Conservation (phyloP, 2,888 invertebrate species). For the Entomobrya proxima region DNA sequence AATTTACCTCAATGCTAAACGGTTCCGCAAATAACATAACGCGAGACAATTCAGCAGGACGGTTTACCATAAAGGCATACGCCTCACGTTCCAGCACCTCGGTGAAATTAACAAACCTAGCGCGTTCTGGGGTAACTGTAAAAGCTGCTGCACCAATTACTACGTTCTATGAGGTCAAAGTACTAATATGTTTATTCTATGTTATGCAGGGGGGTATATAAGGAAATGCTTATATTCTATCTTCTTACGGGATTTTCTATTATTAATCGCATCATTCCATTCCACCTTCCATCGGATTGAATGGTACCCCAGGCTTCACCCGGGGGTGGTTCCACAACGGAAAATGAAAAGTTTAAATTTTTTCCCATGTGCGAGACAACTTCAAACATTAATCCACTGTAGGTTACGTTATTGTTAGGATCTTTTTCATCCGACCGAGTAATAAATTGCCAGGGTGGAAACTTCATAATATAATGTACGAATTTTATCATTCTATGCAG, state of each 20-base stretch:
- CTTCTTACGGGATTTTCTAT: constrained; percentile 78
- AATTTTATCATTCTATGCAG: neutral
- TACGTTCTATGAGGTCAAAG: constrained; percentile 76
- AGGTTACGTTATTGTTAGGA: constrained; percentile 80
- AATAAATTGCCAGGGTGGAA: constrained; percentile 91
- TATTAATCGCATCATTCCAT: constrained; percentile 79
- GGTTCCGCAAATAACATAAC: constrained; percentile 90
- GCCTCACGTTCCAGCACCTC: constrained; percentile 86
- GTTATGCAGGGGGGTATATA: neutral
- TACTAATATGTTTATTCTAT: neutral
- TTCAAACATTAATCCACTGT: constrained; percentile 87
- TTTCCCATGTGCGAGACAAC: constrained; percentile 86
- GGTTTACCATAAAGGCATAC: constrained; percentile 87
- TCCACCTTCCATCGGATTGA: constrained; percentile 76
- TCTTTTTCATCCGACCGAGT: constrained; percentile 79
- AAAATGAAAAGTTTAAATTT: constrained; percentile 88
- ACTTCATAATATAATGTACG: constrained; percentile 79
- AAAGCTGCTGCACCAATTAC: constrained; percentile 81
- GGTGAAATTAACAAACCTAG: constrained; percentile 85
- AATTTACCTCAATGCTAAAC: constrained; percentile 80
- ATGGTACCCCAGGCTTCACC: constrained; percentile 75
- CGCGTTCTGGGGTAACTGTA: constrained; percentile 80
- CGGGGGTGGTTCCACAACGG: constrained; percentile 75
- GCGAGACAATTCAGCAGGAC: constrained; percentile 88
- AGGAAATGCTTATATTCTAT: neutral